phyloP scores from a whole-genome alignment of 2,113 vertebrate species.

The Mionectes macconnelli region DNA sequence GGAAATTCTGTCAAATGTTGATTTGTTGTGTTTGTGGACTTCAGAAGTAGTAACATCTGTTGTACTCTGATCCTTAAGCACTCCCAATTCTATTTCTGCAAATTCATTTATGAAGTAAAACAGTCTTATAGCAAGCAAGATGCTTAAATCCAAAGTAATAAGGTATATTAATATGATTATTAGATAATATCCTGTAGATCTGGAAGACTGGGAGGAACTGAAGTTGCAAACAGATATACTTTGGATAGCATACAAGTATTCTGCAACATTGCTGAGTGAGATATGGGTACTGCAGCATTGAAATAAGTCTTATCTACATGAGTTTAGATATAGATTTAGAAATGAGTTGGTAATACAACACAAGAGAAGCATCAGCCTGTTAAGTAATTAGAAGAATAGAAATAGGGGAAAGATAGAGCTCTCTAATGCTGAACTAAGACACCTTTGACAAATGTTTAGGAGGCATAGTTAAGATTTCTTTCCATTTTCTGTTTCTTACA shows the following conservation, averaged over 20 bases:
- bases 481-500: slow-evolving; percentile 57
- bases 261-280: background rate
- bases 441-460: background rate
- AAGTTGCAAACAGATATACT: background rate
- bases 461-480: background rate
- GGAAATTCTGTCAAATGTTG: background rate
- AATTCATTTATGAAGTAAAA: background rate
- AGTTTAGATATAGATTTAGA: background rate
- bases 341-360: background rate
- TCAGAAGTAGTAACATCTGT: background rate
- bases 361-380: background rate
- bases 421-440: background rate
- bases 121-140: background rate
- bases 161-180: background rate
- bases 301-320: background rate
- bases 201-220: background rate
- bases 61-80: background rate
- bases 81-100: background rate
- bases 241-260: background rate
- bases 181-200: background rate
- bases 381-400: background rate
- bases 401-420: background rate
- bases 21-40: background rate
- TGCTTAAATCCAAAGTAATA: background rate
- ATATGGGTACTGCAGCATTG: background rate